phyloP scores from a whole-genome alignment of 2,797 vertebrate genomes.

The Trachops cirrhosus region DNA sequence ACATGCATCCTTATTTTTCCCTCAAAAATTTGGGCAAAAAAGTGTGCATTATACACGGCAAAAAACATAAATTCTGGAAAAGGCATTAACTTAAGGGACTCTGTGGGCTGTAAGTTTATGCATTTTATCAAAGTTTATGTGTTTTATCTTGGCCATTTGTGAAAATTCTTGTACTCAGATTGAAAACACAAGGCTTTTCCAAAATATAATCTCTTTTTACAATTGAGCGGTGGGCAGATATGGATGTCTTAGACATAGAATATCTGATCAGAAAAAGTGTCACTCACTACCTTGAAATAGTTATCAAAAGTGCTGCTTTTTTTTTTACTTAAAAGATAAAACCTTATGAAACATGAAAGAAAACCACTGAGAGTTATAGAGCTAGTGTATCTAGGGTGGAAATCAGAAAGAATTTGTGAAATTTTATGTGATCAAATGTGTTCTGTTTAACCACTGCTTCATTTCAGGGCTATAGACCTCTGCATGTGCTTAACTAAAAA shows the following conservation, averaged over 20 bases:
- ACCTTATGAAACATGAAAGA: constrained; percentile 8
- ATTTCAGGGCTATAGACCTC: constrained; percentile 14
- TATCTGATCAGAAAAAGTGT: background rate
- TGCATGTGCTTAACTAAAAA: background rate
- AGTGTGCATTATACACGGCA: too few relatives aligned
- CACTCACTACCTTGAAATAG: background rate
- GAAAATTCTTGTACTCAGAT: constrained; percentile 16
- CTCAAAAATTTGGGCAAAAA: too few relatives aligned
- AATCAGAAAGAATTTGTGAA: constrained; percentile 35
- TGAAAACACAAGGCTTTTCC: constrained; percentile 24
- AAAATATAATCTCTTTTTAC: background rate
- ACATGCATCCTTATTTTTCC: too few relatives aligned
- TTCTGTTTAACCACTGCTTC: constrained; percentile 40
- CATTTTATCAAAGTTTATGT: background rate
- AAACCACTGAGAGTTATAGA: background rate
- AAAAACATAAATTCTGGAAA: background rate
- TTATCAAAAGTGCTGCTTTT: background rate
- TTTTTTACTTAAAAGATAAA: constrained; percentile 29
- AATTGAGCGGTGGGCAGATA: background rate
- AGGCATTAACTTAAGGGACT: background rate
- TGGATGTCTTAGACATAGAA: background rate
- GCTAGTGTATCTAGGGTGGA: constrained; percentile 7
- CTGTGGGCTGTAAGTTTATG: background rate
- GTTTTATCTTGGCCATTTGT: background rate
- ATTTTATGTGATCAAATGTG: constrained; percentile 29